Evolutionary conservation across 2,888 invertebrate species (phyloP), one percentile per base, ranked within the genome.

Genomic region (Callinectes sapidus): DNA sequence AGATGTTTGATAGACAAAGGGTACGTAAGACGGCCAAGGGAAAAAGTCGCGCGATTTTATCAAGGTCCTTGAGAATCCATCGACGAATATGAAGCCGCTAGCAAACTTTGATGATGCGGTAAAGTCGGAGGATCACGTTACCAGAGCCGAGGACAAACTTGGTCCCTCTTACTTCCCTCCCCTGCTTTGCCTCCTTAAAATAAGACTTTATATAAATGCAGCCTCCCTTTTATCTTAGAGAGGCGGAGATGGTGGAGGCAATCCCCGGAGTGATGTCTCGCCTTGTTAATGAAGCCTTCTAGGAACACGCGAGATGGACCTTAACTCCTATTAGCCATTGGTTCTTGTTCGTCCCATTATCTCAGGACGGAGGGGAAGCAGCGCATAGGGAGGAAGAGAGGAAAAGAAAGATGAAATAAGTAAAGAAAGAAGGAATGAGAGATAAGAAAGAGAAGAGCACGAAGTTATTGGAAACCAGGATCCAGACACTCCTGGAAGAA

Each of bases 331-430:
- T 23, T 28, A 81, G 54, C 91, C 91, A 88, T 77, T 88, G 91
- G 91, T 71, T 89, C 91, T 77, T 91, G 89, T 16, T 91, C 91
- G 91, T 91, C 91, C 88, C 91, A 91, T 91, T 88, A 88, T 77
- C 88, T 81, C 54, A 13, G 71, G 48, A n/a, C 42, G 55, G 32
- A 18, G 23, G 85, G 54, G 39, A 85, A 39, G 28, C n/a, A 14
- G 16, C 32, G 39, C 2, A n/a, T 48, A 42, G n/a, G 23, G 55
- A 55, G 55, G 55, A 14, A 48, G 77, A 8, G 28, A 91, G 55
- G 88, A 81, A 35, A 18, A 55, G 91, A 48, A 48, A 42, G 35
- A 35, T 35, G 35, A n/a, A 32, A n/a, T 3, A 35, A 48, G 55
- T 18, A 88, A n/a, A 48, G 42, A 88, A 48, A 88, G 54, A 54